Evolutionary conservation across 2,797 vertebrate species (phyloP).

Genomic region (Pantherophis vulpinus): DNA sequence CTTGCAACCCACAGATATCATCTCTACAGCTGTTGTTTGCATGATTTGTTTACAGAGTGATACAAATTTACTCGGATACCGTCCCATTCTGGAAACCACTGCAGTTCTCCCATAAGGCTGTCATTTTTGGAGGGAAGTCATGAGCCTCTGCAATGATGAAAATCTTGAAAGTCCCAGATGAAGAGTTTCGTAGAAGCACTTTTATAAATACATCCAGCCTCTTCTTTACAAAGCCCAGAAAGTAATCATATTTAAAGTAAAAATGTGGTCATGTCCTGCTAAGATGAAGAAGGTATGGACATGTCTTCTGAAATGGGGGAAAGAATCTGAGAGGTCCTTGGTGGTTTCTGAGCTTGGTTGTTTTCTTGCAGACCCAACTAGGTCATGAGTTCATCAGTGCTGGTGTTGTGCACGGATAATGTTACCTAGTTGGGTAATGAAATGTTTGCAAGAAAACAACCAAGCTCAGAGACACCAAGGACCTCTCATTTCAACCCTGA

Average conservation of each 20-base stretch:
- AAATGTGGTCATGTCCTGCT: not conserved
- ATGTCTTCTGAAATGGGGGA: not conserved
- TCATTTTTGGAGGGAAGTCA: not conserved
- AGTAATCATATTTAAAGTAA: not conserved
- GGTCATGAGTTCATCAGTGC: no score
- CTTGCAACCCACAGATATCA: not conserved
- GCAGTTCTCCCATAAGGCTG: not conserved
- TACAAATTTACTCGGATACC: not conserved
- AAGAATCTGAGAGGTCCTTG: not conserved
- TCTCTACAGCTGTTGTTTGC: not conserved
- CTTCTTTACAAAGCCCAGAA: not conserved
- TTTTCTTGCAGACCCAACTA: no score
- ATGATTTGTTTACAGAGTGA: not conserved
- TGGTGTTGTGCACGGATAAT: no score
- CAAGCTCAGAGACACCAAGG: no score
- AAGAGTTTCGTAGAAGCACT: not conserved
- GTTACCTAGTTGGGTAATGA: no score
- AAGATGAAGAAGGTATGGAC: not conserved
- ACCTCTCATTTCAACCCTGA: no score
- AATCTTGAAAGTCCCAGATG: not conserved
- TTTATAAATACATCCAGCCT: not conserved
- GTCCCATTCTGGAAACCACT: not conserved
- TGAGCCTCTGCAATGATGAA: not conserved
- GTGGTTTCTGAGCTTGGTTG: no score
- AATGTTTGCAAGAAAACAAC: no score